Base-by-base conservation (phyloP, 2,888 invertebrate genomes). In the Aproaerema taeniolella region DNA sequence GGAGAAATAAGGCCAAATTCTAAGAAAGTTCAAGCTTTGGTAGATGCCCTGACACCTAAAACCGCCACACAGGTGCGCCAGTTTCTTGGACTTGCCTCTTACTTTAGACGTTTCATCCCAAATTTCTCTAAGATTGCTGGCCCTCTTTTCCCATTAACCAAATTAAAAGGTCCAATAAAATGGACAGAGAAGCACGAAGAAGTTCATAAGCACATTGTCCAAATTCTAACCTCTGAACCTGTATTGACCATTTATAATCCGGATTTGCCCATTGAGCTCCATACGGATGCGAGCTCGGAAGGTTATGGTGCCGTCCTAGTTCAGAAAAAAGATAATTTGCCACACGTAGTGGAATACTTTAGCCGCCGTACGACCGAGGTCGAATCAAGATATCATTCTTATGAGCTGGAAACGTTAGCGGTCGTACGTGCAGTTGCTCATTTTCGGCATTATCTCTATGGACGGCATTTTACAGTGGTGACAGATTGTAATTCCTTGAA, bases 241-340 rank as follows among this genome's bases (percentile, higher is more conserved):
- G 38, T 38, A 9, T 17, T 30, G 31, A 38, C 25, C 9, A 24
- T 34, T 11, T 34, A 14, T 17, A 13, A 34, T 12, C 34, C 34
- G 14, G 13, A 24, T 3, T 8, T 24, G 9, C 25, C 20, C 2
- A 24, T 20, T 3, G 34, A 34, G 25, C 34, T 34, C 5, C 31
- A 28, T 12, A 16, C 14, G 2, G 60, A 60, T 11, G 55, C 58
- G 0, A 58, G 60, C 25, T 38, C 46, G 10, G 32, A 54, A 1
- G 54, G 54, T 0, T 53, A 35, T 20, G 56, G 59, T 2, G 53
- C 53, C 0, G 20, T 51, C 0, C 31, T 51, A 1, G 9, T 47
- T 0, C 53, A 54, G 17, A 46, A 25, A 9, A 16, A 16, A 2
- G 10, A 43, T 5, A 25, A 15, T 1, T 2, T 38, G 0, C 42